phyloP scores from a whole-genome alignment of 2,888 invertebrate genomes.

The Heliothis peltigera region DNA sequence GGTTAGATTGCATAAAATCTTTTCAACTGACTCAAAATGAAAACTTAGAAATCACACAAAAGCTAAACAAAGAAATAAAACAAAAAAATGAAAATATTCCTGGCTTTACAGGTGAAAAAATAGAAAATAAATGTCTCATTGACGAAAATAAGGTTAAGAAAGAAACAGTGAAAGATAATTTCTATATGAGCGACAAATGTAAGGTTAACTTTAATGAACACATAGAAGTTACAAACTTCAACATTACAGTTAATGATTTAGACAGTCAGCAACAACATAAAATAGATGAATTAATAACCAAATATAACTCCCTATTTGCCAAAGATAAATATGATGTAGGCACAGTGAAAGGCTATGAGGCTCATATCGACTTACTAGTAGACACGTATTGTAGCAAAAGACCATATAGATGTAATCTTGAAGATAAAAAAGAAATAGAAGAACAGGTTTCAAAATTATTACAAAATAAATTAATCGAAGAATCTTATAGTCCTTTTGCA shows the following conservation, averaged over 20 bases:
- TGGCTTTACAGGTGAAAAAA: too few relatives aligned
- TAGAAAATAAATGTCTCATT: too few relatives aligned
- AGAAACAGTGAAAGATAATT: too few relatives aligned
- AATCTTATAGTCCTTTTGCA: conserved; percentile 1
- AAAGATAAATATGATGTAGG: conserved; percentile 26
- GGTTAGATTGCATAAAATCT: too few relatives aligned
- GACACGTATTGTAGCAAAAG: conserved; percentile 26
- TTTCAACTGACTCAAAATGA: too few relatives aligned
- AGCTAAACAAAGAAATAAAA: too few relatives aligned
- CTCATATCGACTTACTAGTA: conserved; percentile 10
- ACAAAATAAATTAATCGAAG: neutral
- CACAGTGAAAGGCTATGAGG: conserved; percentile 11
- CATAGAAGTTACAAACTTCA: too few relatives aligned
- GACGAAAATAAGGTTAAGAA: too few relatives aligned
- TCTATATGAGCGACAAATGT: too few relatives aligned
- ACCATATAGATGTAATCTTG: conserved; percentile 42
- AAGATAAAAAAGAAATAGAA: conserved; percentile 52
- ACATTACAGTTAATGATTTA: neutral
- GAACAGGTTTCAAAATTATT: neutral
- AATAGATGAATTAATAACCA: conserved; percentile 8
- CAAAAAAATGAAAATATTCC: too few relatives aligned
- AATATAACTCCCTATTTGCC: conserved; percentile 14
- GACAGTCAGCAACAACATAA: neutral
- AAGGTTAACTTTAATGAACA: too few relatives aligned
- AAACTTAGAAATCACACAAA: too few relatives aligned